Evolutionary conservation across 2,888 invertebrate species (phyloP).

Genomic region (Ernsta delagoae): DNA sequence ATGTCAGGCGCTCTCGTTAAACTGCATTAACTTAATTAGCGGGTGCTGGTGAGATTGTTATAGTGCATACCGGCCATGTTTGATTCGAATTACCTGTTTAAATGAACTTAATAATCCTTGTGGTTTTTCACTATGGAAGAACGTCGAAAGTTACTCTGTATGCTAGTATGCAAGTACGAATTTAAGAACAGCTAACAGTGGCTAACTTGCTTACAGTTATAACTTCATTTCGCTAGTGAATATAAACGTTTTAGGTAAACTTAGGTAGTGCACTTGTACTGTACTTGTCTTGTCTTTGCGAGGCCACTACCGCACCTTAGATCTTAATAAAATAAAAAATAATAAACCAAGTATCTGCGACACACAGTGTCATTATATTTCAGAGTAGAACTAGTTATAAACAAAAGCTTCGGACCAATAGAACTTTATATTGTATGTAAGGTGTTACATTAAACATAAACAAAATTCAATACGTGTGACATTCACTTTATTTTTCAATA

Average conservation of each 20-base stretch:
- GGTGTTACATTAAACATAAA: background rate
- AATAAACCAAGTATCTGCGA: background rate
- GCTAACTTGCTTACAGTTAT: no score
- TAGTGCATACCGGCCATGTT: background rate
- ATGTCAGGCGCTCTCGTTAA: conserved; percentile 14
- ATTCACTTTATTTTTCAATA: conserved; percentile 24
- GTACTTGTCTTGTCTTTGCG: no score
- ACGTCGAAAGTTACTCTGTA: no score
- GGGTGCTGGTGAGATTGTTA: background rate
- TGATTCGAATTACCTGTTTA: background rate
- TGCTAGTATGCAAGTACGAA: no score
- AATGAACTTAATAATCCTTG: no score
- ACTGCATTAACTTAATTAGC: conserved; percentile 10
- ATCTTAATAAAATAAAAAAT: no score
- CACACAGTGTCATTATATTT: conserved; percentile 18
- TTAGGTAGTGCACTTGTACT: no score
- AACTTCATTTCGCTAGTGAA: no score
- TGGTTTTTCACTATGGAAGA: no score
- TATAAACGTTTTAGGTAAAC: no score
- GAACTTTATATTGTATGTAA: background rate
- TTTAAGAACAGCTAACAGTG: no score
- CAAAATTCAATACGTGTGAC: conserved; percentile 23
- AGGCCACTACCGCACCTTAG: no score
- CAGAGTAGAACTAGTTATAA: background rate
- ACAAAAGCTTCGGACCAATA: background rate